Conservation (phyloP, 2,888 invertebrate species). For the Tetragnatha montana region DNA sequence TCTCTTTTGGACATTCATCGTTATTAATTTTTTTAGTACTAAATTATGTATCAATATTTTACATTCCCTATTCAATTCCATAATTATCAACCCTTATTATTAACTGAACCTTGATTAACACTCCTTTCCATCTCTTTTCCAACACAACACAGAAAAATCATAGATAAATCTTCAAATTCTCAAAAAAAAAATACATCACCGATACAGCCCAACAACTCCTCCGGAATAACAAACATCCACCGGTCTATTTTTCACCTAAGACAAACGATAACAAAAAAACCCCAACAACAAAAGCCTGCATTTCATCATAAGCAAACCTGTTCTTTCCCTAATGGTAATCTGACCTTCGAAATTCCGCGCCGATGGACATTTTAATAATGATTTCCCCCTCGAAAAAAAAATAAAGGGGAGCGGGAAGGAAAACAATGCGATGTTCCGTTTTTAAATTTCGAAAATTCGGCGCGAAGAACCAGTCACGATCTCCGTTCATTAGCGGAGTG, state of each 20-base stretch:
- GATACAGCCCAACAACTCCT: not conserved
- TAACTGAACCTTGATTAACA: no score
- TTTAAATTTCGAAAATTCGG: not conserved
- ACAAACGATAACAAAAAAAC: not conserved
- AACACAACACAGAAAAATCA: no score
- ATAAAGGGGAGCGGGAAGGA: not conserved
- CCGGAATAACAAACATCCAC: not conserved
- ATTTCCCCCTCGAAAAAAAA: not conserved
- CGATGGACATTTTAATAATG: not conserved
- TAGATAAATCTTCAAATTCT: no score
- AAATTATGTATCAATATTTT: no score
- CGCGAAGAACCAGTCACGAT: not conserved
- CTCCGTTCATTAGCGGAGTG: not conserved
- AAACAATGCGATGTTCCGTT: not conserved
- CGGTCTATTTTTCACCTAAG: not conserved
- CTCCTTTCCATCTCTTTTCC: no score
- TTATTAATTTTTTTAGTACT: no score
- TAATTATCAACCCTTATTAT: no score
- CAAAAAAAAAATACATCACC: no score
- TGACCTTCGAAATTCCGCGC: not conserved
- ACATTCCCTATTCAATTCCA: no score
- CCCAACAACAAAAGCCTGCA: not conserved
- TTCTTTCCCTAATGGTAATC: slow-evolving; percentile 5
- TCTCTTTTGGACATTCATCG: no score
- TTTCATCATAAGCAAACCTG: not conserved